These are phyloP conservation scores for Altica lythri DNA, from an alignment of 2,888 invertebrate species.

Conservation along the genomic window DNA sequence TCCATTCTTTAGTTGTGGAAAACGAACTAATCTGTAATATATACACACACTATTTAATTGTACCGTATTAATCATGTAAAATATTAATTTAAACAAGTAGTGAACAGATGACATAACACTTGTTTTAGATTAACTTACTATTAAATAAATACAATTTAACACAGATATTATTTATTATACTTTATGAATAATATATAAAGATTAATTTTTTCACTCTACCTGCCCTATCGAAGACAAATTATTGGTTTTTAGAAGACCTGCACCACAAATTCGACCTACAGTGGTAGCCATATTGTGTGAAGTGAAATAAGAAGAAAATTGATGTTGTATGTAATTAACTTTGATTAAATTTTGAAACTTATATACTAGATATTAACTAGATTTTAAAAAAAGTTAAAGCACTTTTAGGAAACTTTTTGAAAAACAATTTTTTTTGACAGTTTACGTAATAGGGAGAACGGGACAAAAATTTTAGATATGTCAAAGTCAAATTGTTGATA, in stretches of 20 bases:
- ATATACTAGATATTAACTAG: constrained; percentile 17
- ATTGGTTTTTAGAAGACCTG: constrained; percentile 78
- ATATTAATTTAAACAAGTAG: background rate
- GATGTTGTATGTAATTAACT: background rate
- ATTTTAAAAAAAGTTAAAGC: constrained; percentile 15
- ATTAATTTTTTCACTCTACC: constrained; percentile 59
- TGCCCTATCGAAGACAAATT: constrained; percentile 71
- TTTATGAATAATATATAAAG: background rate
- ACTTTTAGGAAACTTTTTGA: constrained; percentile 16
- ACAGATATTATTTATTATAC: background rate
- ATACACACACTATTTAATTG: too few relatives aligned
- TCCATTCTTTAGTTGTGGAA: constrained; percentile 79
- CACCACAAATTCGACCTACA: constrained; percentile 84
- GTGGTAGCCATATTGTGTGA: constrained; percentile 83
- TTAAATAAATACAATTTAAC: constrained; percentile 2
- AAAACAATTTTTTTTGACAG: constrained; percentile 46
- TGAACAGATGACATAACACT: constrained; percentile 39
- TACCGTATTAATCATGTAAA: background rate
- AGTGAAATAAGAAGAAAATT: constrained; percentile 27
- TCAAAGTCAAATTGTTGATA: background rate
- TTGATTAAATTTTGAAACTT: background rate
- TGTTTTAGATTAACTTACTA: constrained; percentile 1
- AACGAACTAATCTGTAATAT: constrained; percentile 70
- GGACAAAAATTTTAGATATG: background rate
- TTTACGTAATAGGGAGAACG: constrained; percentile 48